A percentile compares a stretch with the other conserved stretches of the same genome.
phyloP scores from a whole-genome alignment of 2,797 vertebrate species.

The Chromobotia macracanthus region DNA sequence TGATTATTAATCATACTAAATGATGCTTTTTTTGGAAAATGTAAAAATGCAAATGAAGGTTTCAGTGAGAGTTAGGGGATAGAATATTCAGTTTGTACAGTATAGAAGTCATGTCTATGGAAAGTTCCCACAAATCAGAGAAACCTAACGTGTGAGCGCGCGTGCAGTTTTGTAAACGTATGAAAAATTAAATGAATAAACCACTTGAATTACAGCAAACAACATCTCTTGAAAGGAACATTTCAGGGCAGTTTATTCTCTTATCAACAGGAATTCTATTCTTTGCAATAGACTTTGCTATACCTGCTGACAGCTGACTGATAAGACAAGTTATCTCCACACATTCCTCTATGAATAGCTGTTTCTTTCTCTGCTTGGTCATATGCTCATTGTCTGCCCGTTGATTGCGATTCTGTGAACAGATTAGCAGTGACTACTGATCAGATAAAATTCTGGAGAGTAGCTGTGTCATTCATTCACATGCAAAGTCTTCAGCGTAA shows the following conservation, averaged over 20 bases:
- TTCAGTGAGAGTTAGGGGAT: too few relatives aligned
- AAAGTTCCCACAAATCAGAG: too few relatives aligned
- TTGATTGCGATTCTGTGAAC: constrained; percentile 45
- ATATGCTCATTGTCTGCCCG: constrained; percentile 40
- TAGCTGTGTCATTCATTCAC: constrained; percentile 6
- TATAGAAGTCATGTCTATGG: too few relatives aligned
- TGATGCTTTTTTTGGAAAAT: too few relatives aligned
- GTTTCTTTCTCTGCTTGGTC: constrained; percentile 31
- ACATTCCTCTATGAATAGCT: constrained; percentile 46
- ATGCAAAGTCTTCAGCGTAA: background rate
- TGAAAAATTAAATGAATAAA: too few relatives aligned
- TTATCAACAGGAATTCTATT: constrained; percentile 34
- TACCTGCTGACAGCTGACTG: constrained; percentile 7
- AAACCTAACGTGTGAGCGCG: too few relatives aligned
- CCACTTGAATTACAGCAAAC: constrained; percentile 3
- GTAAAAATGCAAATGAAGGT: too few relatives aligned
- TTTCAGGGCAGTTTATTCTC: constrained; percentile 7
- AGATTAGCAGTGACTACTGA: constrained; percentile 26
- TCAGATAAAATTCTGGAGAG: constrained; percentile 37
- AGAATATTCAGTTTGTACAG: too few relatives aligned
- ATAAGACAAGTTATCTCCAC: constrained; percentile 42
- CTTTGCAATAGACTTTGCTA: constrained; percentile 5
- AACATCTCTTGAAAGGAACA: background rate
- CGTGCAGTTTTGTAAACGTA: too few relatives aligned
- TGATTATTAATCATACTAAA: too few relatives aligned